Conservation (phyloP, 2,888 invertebrate species). For the Tetragnatha montana region DNA sequence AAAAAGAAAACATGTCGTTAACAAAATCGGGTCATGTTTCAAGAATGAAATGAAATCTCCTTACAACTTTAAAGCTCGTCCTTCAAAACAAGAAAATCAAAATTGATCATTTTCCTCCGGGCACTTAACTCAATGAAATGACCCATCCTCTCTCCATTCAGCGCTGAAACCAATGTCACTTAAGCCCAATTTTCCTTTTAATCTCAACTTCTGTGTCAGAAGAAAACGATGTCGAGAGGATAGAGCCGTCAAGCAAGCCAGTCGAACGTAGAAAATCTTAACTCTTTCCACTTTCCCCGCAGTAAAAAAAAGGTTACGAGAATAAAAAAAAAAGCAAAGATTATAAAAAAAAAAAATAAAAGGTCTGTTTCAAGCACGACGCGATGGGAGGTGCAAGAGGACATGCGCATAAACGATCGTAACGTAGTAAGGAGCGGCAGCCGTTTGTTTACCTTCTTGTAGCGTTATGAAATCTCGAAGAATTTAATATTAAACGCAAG, state of each 20-base stretch:
- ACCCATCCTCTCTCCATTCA: not conserved
- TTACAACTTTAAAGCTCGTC: not conserved
- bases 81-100: not conserved
- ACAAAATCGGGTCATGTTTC: not conserved
- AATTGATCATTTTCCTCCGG: not conserved
- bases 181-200: conserved; percentile 14
- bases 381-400: conserved; percentile 40
- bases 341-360: conserved; percentile 24
- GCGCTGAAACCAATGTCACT: conserved; percentile 15
- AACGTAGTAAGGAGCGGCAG: conserved; percentile 45
- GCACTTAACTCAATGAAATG: not conserved
- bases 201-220: conserved; percentile 16
- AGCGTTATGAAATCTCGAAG: conserved; percentile 26
- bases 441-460: conserved; percentile 51
- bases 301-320: conserved; percentile 2
- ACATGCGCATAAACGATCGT: conserved; percentile 32
- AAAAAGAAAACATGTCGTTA: not conserved
- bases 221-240: not conserved
- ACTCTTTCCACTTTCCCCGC: conserved; percentile 5
- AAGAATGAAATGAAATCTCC: not conserved
- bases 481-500: not conserved
- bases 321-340: conserved; percentile 13
- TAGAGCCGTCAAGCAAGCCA: conserved; percentile 16
- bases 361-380: conserved; percentile 25
- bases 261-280: conserved; percentile 33